A percentile compares a stretch with the other conserved stretches of the same genome.
phyloP scores from a whole-genome alignment of 2,113 vertebrate species.

The Hiodon tergisus region DNA sequence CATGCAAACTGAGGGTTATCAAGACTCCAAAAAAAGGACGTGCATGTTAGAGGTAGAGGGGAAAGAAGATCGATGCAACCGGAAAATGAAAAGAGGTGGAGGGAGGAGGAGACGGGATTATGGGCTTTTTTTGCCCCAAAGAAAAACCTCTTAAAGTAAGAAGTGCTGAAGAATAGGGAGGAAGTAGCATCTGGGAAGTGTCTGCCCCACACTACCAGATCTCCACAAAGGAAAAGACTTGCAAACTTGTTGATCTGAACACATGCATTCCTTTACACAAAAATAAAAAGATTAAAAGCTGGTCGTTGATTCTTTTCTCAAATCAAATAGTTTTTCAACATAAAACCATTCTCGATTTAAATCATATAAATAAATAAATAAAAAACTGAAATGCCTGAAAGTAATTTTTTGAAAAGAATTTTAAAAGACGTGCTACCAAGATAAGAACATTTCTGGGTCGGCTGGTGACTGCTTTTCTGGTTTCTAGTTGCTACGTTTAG shows the following conservation, averaged over 20 bases:
- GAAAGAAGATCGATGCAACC: slow-evolving; percentile 89
- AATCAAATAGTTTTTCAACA: slow-evolving; percentile 57
- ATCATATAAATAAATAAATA: slow-evolving; percentile 65
- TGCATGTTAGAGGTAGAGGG: slow-evolving; percentile 90
- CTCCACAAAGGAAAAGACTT: slow-evolving; percentile 65
- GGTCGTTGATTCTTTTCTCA: slow-evolving; percentile 48
- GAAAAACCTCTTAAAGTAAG: slow-evolving; percentile 62
- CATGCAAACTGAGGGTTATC: slow-evolving; percentile 98
- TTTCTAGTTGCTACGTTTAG: slow-evolving; percentile 85
- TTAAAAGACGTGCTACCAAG: slow-evolving; percentile 80
- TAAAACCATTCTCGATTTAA: slow-evolving; percentile 81
- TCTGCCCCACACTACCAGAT: slow-evolving; percentile 67
- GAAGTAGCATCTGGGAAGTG: slow-evolving; percentile 70
- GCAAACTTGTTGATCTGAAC: slow-evolving; percentile 59
- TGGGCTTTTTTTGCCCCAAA: slow-evolving; percentile 69
- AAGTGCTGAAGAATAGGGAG: slow-evolving; percentile 69
- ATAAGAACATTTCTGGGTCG: slow-evolving; percentile 69
- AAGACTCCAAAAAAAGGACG: slow-evolving; percentile 91
- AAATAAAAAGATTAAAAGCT: slow-evolving; percentile 68
- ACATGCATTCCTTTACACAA: slow-evolving; percentile 70
- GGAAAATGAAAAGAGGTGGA: slow-evolving; percentile 75
- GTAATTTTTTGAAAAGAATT: no score
- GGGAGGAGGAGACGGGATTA: slow-evolving; percentile 38
- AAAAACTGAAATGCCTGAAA: slow-evolving; percentile 36
- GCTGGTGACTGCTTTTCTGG: slow-evolving; percentile 65